A percentile compares a stretch with the other conserved stretches of the same genome.
Evolutionary conservation across 2,113 vertebrate species (phyloP).

Genomic region (Nothobranchius kuhntae): DNA sequence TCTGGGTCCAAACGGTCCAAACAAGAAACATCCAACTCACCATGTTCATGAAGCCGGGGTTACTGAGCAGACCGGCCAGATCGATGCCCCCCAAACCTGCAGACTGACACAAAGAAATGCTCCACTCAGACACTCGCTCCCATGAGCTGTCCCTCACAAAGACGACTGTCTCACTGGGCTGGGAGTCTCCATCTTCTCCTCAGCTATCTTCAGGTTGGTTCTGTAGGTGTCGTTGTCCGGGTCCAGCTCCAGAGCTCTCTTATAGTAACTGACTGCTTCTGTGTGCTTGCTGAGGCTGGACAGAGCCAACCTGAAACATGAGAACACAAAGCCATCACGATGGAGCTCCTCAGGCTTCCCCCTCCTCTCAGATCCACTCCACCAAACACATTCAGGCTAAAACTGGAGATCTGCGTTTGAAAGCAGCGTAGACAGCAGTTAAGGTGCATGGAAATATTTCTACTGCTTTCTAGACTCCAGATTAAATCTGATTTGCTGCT

Average conservation of each 20-base stretch:
- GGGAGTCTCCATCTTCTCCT: constrained; percentile 91
- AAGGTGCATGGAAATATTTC: no score
- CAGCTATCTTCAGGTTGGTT: constrained; percentile 92
- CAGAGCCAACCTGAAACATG: constrained; percentile 84
- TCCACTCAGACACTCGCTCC: not conserved
- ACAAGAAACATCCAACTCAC: constrained; percentile 65
- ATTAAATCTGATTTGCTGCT: no score
- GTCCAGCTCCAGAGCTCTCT: constrained; percentile 94
- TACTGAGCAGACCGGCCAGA: constrained; percentile 90
- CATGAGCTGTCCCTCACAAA: not conserved
- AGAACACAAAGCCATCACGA: not conserved
- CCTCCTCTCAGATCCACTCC: no score
- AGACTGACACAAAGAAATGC: constrained; percentile 69
- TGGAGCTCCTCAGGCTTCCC: not conserved
- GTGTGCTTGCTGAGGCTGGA: constrained; percentile 93
- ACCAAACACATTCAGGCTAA: no score
- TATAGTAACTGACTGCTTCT: constrained; percentile 90
- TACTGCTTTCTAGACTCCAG: no score
- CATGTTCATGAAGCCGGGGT: constrained; percentile 96
- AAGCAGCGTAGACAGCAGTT: no score
- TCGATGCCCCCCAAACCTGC: constrained; percentile 88
- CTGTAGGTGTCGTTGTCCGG: constrained; percentile 95
- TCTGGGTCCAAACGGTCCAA: no score
- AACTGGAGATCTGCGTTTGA: no score
- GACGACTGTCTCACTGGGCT: constrained; percentile 83